Evolutionary conservation across 2,113 vertebrate species (phyloP).

Genomic region (Zosterops hypoxanthus): DNA sequence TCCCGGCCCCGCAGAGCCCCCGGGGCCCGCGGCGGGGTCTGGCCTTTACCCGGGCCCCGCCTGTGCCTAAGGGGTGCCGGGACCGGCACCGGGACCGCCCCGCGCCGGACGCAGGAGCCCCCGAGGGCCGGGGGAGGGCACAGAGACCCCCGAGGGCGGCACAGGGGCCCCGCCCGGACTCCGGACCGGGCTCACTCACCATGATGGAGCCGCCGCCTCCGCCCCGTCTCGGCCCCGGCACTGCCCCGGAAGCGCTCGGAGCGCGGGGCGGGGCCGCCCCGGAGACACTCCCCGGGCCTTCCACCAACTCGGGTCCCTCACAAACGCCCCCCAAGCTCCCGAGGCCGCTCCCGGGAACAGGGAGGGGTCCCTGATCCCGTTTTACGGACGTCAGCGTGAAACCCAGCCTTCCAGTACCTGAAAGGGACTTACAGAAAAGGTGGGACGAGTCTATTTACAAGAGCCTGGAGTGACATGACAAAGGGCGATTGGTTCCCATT

Average conservation of each 20-base stretch:
- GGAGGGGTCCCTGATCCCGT: rapidly evolving
- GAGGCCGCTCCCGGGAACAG: rapidly evolving
- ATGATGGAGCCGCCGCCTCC: not conserved
- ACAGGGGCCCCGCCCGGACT: not conserved
- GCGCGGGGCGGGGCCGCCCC: not conserved
- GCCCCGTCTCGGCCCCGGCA: not conserved
- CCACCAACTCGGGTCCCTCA: rapidly evolving
- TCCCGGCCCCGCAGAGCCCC: not conserved
- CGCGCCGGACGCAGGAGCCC: not conserved
- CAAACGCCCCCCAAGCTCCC: rapidly evolving
- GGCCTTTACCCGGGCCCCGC: not conserved
- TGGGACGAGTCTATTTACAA: not conserved
- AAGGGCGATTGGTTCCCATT: not conserved
- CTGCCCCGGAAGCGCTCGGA: not conserved
- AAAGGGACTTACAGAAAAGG: not conserved
- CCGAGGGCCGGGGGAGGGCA: not conserved
- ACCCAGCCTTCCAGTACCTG: too few relatives aligned
- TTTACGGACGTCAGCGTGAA: too few relatives aligned
- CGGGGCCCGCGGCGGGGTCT: not conserved
- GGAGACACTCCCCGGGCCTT: not conserved
- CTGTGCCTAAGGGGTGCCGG: not conserved
- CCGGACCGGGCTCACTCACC: not conserved
- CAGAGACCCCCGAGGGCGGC: not conserved
- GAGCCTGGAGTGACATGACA: not conserved
- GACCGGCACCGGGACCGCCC: not conserved